phyloP scores from a whole-genome alignment of 2,113 vertebrate species.

The Cyrtonyx montezumae region DNA sequence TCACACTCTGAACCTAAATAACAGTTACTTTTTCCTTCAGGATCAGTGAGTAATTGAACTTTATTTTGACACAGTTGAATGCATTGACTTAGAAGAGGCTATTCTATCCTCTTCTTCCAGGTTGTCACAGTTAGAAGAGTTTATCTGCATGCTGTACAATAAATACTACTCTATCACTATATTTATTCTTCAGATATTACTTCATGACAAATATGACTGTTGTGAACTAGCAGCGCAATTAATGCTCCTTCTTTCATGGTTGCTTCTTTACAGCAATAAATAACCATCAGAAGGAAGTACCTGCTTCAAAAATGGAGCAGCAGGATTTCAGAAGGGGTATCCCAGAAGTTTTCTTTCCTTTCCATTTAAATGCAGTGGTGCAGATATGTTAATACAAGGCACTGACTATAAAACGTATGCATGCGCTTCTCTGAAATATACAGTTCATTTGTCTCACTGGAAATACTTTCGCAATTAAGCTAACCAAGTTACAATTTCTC shows the following conservation, averaged over 20 bases:
- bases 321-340: neutral
- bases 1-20: neutral
- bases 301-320: neutral
- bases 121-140: neutral
- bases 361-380: neutral
- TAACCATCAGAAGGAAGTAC: neutral
- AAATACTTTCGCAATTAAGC: neutral
- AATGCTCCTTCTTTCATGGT: neutral
- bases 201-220: neutral
- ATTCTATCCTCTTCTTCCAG: neutral
- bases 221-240: neutral
- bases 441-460: neutral
- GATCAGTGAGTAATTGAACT: neutral
- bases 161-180: neutral
- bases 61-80: neutral
- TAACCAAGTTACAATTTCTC: neutral
- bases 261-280: neutral
- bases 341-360: neutral
- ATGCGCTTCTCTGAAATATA: neutral
- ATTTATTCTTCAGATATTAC: neutral
- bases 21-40: neutral
- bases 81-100: neutral
- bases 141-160: neutral
- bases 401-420: neutral
- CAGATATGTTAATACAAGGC: neutral